Percentiles rank a stretch among this genome's conserved stretches.
phyloP scores from a whole-genome alignment of 2,113 vertebrate genomes.

The Vimba vimba region DNA sequence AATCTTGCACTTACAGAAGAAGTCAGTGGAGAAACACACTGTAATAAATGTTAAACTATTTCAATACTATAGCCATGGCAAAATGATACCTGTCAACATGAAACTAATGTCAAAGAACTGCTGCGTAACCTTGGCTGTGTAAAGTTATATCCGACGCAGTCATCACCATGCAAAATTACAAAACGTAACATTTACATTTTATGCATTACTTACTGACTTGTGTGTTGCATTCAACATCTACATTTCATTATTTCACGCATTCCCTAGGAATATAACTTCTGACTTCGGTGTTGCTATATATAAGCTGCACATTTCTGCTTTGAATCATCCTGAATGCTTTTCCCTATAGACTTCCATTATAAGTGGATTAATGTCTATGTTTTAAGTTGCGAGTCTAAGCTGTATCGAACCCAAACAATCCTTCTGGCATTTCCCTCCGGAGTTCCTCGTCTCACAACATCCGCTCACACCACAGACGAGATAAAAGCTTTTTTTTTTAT shows the following conservation, averaged over 20 bases:
- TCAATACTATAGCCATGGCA: neutral
- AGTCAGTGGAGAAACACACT: neutral
- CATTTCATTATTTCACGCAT: too few species aligned
- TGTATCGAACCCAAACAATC: neutral
- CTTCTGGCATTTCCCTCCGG: neutral
- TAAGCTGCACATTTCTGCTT: neutral
- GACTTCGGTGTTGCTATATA: neutral
- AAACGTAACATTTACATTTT: too few species aligned
- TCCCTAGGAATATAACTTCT: neutral
- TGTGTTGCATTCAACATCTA: too few species aligned
- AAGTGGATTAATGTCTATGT: neutral
- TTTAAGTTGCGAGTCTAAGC: neutral
- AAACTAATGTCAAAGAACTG: neutral
- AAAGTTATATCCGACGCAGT: neutral
- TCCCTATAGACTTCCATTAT: neutral
- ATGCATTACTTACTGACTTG: too few species aligned
- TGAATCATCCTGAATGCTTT: neutral
- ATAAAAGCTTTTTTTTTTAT: constrained; percentile 24
- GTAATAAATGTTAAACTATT: neutral
- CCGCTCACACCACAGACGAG: neutral
- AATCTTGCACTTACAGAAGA: neutral
- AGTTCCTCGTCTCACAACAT: neutral
- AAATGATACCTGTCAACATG: neutral
- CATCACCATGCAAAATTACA: neutral
- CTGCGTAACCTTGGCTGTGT: neutral